These are phyloP conservation scores for Nezara viridula DNA, from an alignment of 2,888 invertebrate species.

Conservation along the genomic window DNA sequence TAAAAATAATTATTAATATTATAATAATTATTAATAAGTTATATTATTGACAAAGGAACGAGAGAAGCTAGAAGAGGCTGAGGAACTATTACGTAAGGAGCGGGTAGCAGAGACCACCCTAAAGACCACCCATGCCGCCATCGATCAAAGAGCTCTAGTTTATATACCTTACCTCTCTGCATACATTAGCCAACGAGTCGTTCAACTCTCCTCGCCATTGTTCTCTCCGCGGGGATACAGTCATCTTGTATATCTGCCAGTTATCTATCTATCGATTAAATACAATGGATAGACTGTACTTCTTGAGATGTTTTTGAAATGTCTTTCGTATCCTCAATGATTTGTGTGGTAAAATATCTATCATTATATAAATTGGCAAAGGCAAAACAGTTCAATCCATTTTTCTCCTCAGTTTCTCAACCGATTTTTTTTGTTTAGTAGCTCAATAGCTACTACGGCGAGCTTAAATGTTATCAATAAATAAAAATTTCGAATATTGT, in stretches of 20 bases:
- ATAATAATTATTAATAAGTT: no score
- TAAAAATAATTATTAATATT: no score
- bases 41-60: not conserved
- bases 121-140: conserved; percentile 18
- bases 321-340: no score
- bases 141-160: conserved; percentile 8
- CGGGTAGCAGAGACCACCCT: not conserved
- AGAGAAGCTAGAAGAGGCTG: not conserved
- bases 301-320: not conserved
- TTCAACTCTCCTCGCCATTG: conserved; percentile 19
- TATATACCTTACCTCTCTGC: conserved; percentile 37
- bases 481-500: no score
- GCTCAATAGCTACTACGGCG: no score
- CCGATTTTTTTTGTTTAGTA: no score
- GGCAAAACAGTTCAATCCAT: no score
- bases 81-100: not conserved
- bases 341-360: no score
- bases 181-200: conserved; percentile 30
- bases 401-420: no score
- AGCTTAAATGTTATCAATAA: no score
- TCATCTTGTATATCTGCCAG: not conserved
- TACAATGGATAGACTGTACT: not conserved
- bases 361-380: no score
- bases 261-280: not conserved
- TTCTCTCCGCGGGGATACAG: not conserved